Evolutionary conservation across 2,797 vertebrate species (phyloP).

Genomic region (Hoplostethus atlanticus): DNA sequence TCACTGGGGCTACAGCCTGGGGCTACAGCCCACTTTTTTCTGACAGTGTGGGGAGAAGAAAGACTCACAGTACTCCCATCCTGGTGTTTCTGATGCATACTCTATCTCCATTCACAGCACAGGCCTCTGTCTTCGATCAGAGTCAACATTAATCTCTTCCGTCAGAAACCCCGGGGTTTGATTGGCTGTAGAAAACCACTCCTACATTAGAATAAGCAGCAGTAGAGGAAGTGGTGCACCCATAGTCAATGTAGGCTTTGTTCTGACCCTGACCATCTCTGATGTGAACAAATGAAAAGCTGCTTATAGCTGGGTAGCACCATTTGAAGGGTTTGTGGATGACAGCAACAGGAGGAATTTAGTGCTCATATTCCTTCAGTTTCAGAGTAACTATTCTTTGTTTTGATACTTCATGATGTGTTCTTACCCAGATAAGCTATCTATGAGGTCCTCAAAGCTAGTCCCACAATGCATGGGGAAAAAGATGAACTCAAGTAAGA

Average conservation of each 20-base stretch:
- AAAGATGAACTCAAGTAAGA: neutral
- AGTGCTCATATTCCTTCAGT: too few species aligned
- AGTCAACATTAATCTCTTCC: neutral
- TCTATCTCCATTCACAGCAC: neutral
- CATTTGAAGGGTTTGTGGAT: too few species aligned
- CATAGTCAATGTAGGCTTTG: neutral
- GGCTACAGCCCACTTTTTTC: too few species aligned
- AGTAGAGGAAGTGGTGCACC: neutral
- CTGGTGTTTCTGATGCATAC: neutral
- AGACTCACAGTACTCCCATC: conserved; percentile 14
- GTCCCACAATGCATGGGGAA: too few species aligned
- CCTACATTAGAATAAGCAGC: conserved; percentile 3
- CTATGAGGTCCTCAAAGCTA: too few species aligned
- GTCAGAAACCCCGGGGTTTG: conserved; percentile 4
- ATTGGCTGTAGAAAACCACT: conserved; percentile 16
- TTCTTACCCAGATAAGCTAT: too few species aligned
- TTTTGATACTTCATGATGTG: neutral
- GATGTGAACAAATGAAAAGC: too few species aligned
- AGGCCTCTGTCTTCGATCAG: conserved; percentile 14
- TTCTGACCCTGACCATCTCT: conserved; percentile 6
- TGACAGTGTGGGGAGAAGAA: conserved; percentile 38
- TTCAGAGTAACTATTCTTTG: neutral
- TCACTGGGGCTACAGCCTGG: too few species aligned
- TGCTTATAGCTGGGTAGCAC: too few species aligned
- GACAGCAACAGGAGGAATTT: too few species aligned